A percentile compares a stretch with the other conserved stretches of the same genome.
Evolutionary conservation across 2,113 vertebrate species (phyloP).

Genomic region (Craseonycteris thonglongyai): DNA sequence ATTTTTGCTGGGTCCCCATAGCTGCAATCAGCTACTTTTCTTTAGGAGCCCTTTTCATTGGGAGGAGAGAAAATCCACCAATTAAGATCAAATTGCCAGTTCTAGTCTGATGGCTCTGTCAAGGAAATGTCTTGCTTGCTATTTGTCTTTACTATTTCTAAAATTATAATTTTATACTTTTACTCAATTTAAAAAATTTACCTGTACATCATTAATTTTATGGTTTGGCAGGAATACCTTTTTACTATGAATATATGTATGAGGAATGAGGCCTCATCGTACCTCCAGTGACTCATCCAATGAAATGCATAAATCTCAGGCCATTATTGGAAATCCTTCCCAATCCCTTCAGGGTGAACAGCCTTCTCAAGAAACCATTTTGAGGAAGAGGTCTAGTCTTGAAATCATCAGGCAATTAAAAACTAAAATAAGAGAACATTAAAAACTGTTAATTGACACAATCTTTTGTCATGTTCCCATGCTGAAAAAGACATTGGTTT

Average conservation of each 20-base stretch:
- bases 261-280: neutral
- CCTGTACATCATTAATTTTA: neutral
- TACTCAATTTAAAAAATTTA: neutral
- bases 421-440: neutral
- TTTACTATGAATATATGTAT: constrained; percentile 32
- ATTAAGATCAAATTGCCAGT: neutral
- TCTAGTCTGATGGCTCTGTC: neutral
- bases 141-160: neutral
- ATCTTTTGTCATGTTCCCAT: neutral
- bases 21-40: neutral
- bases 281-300: neutral
- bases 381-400: neutral
- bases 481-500: neutral
- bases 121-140: neutral
- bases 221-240: neutral
- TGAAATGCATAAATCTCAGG: neutral
- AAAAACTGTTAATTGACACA: neutral
- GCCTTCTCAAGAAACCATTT: neutral
- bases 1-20: neutral
- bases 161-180: constrained; percentile 20
- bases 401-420: neutral
- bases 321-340: neutral
- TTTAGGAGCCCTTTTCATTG: neutral
- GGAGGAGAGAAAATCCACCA: neutral
- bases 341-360: neutral